Evolutionary conservation across 2,888 invertebrate species (phyloP), one percentile per base, ranked within the genome.

Genomic region (Seira ritae): DNA sequence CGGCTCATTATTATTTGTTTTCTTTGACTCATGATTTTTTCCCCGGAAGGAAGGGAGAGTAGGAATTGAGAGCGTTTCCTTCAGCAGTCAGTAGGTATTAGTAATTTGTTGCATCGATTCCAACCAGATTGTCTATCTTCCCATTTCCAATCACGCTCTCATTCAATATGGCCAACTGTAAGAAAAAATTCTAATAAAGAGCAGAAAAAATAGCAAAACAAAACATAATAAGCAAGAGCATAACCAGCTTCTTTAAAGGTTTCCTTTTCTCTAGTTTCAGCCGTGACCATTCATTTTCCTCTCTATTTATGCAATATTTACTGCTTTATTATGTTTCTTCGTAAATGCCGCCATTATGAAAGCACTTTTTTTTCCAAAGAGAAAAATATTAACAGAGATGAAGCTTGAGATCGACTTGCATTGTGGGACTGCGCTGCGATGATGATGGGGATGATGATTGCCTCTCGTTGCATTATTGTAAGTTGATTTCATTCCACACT

Each of bases 1-100:
- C 71, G 31, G 71, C 68, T 82, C 82, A 82, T 82, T 82, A 82
- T 82, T 82, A 77, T 72, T 71, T 69, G 74, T 74, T 75, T 74
- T 69, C 65, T 72, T 78, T 71, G 62, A 23, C 70, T 67, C 76
- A 66, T 76, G 76, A 76, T 75, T 81, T 76, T 62, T 62, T 62
- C 12, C 22, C 20, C 15, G 17, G 15, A 12, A 62, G 19, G 62
- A 20, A 62, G n/a, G n/a, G n/a, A n/a, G n/a, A n/a, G n/a, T n/a
- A n/a, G 42, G 6, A 42, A 62, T 20, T 8, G 8, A 22, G 15
- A 62, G 62, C 4, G 10, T 62, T 10, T 20, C 8, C 20, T 19
- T 50, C 3, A 8, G 31, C 50, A 42, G 17, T 46, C 70, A 46
- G 46, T 2, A 42, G 42, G 50, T 17, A n/a, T 17, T 15, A 10